Percentiles rank a stretch among this genome's conserved stretches.
These are phyloP conservation scores for Esox niger DNA, from an alignment of 2,113 vertebrate species.

Conservation along the genomic window DNA sequence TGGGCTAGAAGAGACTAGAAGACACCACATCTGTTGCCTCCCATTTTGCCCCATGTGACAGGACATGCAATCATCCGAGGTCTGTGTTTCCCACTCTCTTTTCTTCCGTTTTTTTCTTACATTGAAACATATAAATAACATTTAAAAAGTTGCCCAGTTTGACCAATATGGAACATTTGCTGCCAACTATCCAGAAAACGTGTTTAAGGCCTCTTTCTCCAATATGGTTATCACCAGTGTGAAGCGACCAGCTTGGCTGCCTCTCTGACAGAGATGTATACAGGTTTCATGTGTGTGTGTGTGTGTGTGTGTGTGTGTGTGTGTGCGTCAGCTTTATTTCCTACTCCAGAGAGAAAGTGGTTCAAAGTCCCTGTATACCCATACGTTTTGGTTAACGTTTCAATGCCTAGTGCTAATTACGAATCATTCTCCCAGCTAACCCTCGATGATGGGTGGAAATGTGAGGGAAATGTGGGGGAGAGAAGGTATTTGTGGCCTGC, in stretches of 20 bases:
- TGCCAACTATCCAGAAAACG: slow-evolving; percentile 75
- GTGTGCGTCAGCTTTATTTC: slow-evolving; percentile 7
- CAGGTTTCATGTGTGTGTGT: slow-evolving; percentile 47
- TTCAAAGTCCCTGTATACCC: background rate
- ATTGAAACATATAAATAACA: slow-evolving; percentile 63
- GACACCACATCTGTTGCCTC: slow-evolving; percentile 28
- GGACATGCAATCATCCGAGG: slow-evolving; percentile 19
- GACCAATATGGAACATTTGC: slow-evolving; percentile 72
- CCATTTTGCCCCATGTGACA: slow-evolving; percentile 30
- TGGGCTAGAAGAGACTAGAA: slow-evolving; percentile 32
- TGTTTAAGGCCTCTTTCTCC: slow-evolving; percentile 68
- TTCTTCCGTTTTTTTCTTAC: slow-evolving; percentile 25
- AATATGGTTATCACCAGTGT: slow-evolving; percentile 67
- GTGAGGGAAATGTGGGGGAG: slow-evolving; percentile 9
- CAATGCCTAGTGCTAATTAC: slow-evolving; percentile 24
- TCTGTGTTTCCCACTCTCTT: slow-evolving; percentile 20
- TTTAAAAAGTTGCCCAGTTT: slow-evolving; percentile 64
- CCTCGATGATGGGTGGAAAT: background rate
- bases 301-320: slow-evolving; percentile 32
- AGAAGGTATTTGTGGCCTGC: slow-evolving; percentile 39
- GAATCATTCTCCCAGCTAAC: slow-evolving; percentile 2
- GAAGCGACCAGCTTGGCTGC: slow-evolving; percentile 58
- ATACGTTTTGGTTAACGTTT: slow-evolving; percentile 28
- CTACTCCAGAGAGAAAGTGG: background rate
- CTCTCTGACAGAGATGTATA: slow-evolving; percentile 73